Evolutionary conservation across 2,113 vertebrate genomes (phyloP).

Genomic region (Prolemur simus): DNA sequence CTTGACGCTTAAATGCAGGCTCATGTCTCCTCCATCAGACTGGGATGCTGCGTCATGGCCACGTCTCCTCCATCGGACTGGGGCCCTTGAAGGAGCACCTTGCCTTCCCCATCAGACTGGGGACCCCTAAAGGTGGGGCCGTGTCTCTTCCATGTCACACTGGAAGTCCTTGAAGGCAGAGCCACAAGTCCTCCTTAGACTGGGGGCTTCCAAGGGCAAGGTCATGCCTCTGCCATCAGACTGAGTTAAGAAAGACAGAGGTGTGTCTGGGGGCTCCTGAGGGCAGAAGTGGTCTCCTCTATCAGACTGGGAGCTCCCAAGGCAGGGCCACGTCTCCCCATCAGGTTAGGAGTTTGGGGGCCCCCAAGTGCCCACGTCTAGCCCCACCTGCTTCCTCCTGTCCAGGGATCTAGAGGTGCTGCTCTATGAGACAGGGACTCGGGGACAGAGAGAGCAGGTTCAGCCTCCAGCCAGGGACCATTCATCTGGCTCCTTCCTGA

Average conservation of each 20-base stretch:
- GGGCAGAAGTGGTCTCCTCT: neutral
- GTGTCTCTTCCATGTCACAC: neutral
- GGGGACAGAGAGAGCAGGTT: neutral
- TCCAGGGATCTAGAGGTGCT: neutral
- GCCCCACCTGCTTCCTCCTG: neutral
- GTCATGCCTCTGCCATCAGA: neutral
- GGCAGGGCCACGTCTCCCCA: neutral
- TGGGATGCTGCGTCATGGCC: neutral
- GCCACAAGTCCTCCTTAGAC: neutral
- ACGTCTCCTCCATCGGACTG: neutral
- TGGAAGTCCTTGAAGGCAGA: neutral
- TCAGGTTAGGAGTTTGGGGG: neutral
- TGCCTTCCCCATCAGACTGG: neutral
- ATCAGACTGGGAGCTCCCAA: neutral
- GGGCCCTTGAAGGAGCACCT: neutral
- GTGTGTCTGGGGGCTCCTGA: neutral
- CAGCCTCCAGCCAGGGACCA: neutral
- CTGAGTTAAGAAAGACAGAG: neutral
- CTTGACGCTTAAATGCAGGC: rapidly evolving
- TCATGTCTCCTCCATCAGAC: neutral
- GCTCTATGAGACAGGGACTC: neutral
- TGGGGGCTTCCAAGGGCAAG: neutral
- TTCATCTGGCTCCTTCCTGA: neutral
- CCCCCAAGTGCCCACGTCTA: neutral
- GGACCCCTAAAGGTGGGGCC: neutral